These are phyloP conservation scores for Periphyllus acericola DNA, from an alignment of 2,888 invertebrate species.

Conservation along the genomic window DNA sequence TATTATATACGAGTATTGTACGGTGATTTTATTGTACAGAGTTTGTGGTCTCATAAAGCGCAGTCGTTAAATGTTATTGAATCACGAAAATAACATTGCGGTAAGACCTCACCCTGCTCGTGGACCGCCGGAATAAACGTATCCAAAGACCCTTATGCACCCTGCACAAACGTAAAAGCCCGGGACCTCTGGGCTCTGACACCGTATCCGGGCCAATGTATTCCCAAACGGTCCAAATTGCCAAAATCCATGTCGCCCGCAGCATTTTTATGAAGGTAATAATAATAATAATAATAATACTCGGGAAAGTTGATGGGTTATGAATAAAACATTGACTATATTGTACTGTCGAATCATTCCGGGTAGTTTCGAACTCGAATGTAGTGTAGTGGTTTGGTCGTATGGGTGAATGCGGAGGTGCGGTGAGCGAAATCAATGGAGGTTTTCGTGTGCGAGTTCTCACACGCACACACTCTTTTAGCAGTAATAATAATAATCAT, in stretches of 20 bases:
- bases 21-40: slow-evolving; percentile 16
- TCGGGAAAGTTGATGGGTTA: slow-evolving; percentile 27
- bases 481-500: too few species aligned
- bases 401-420: background rate
- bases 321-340: slow-evolving; percentile 48
- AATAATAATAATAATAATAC: slow-evolving; percentile 58
- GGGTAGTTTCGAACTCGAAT: slow-evolving; percentile 23
- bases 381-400: background rate
- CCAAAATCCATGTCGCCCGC: slow-evolving; percentile 50
- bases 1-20: background rate
- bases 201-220: slow-evolving; percentile 20
- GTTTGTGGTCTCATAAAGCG: slow-evolving; percentile 13
- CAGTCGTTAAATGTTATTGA: slow-evolving; percentile 44
- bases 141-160: slow-evolving; percentile 2
- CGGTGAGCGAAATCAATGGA: background rate
- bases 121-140: background rate
- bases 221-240: slow-evolving; percentile 43
- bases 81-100: slow-evolving; percentile 18
- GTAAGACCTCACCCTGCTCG: background rate
- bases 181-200: slow-evolving; percentile 8
- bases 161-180: slow-evolving; percentile 4
- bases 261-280: slow-evolving; percentile 49
- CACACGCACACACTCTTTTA: too few species aligned
- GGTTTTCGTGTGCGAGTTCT: background rate
- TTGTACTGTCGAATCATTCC: background rate